A percentile compares a stretch with the other conserved stretches of the same genome.
Conservation (phyloP, 1,140 invertebrate genomes). For the Trissolcus basalis region DNA sequence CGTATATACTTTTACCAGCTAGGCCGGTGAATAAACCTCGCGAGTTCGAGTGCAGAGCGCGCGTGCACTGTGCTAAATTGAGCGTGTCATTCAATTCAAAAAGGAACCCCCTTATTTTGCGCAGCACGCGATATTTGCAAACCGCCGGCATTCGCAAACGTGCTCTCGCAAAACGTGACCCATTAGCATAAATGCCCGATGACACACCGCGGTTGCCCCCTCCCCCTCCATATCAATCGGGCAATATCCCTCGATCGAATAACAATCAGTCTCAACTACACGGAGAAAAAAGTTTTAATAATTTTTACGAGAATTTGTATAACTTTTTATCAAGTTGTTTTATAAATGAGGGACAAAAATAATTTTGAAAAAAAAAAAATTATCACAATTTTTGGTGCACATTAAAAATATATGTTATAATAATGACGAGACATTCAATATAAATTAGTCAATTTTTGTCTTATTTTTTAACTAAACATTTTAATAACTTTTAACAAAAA, state of each 20-base stretch:
- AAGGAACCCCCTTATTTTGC: slow-evolving; percentile 50
- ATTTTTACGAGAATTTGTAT: no score
- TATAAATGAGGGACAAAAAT: no score
- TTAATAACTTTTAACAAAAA: no score
- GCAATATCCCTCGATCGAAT: neutral
- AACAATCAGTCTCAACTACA: neutral
- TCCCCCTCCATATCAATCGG: no score
- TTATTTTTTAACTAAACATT: no score
- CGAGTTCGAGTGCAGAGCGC: slow-evolving; percentile 13
- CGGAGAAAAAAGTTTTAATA: no score
- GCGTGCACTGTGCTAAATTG: slow-evolving; percentile 53
- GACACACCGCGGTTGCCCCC: slow-evolving; percentile 1
- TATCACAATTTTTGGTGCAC: no score
- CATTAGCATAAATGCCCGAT: slow-evolving; percentile 32
- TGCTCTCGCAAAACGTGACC: slow-evolving; percentile 35
- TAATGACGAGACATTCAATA: no score
- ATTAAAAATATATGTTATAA: no score
- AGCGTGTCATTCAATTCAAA: slow-evolving; percentile 62
- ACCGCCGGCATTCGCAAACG: slow-evolving; percentile 42
- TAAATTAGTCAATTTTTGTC: no score
- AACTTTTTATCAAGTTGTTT: no score
- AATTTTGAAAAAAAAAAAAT: no score
- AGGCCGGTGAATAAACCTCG: slow-evolving; percentile 25
- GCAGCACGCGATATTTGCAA: slow-evolving; percentile 42
- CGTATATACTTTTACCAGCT: slow-evolving; percentile 51